Percentiles rank a stretch among this genome's conserved stretches.
Conservation (phyloP, 2,797 vertebrate genomes). For the Gambelia wislizenii region DNA sequence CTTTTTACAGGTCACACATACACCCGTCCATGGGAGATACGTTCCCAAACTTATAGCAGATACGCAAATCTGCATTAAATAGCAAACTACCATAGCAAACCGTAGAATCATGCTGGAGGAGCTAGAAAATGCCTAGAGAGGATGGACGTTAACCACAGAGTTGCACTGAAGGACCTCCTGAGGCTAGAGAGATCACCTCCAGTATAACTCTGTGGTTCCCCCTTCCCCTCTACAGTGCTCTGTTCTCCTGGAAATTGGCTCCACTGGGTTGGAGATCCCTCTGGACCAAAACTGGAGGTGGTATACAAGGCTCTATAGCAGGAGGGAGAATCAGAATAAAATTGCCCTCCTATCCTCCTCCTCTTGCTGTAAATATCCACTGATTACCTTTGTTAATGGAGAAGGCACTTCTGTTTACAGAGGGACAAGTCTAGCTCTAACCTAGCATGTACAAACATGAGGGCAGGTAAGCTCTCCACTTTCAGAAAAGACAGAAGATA, state of each 20-base stretch:
- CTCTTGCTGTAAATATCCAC: neutral
- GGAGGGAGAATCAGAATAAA: neutral
- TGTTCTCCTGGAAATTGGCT: neutral
- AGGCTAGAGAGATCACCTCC: too few species aligned
- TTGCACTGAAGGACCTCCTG: too few species aligned
- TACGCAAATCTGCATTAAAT: too few species aligned
- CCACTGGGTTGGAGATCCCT: neutral
- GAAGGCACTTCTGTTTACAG: neutral
- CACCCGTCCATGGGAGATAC: too few species aligned
- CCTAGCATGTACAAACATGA: slow-evolving; percentile 26
- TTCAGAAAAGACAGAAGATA: neutral
- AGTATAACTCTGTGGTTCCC: too few species aligned
- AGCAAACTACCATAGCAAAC: too few species aligned
- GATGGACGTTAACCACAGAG: too few species aligned
- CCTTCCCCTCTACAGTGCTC: neutral
- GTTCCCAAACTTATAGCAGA: too few species aligned
- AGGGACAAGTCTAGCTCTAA: neutral
- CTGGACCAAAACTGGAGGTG: neutral
- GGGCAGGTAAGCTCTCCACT: slow-evolving; percentile 46
- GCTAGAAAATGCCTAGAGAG: too few species aligned
- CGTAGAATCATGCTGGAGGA: too few species aligned
- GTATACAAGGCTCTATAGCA: neutral
- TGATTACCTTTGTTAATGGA: neutral
- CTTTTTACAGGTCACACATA: too few species aligned
- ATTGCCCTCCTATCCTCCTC: neutral